Percentiles rank a stretch among this genome's conserved stretches.
phyloP scores from a whole-genome alignment of 2,888 invertebrate genomes.

The Biston betularia region DNA sequence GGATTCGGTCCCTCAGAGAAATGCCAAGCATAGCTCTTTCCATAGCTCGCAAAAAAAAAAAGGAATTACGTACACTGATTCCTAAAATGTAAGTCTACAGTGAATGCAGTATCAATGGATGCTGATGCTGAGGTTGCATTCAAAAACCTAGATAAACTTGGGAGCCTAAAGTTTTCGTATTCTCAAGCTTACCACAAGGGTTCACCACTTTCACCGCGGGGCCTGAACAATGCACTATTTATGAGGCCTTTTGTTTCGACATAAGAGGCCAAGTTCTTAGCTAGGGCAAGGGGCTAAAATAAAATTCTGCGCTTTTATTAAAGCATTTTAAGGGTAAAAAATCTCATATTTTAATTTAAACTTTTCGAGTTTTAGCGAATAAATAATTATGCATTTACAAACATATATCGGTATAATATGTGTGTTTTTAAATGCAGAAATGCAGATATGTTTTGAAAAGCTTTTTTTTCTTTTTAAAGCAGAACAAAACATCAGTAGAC shows the following conservation, averaged over 20 bases:
- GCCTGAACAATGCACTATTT: conserved; percentile 77
- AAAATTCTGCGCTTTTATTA: conserved; percentile 18
- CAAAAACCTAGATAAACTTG: conserved; percentile 64
- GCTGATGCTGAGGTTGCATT: conserved; percentile 25
- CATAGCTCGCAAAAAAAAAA: no score
- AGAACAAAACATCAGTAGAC: no score
- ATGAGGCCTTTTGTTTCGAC: conserved; percentile 71
- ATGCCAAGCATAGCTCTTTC: no score
- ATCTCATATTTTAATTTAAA: no score
- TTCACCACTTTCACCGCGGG: conserved; percentile 52
- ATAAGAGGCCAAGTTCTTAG: conserved; percentile 37
- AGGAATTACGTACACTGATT: background rate
- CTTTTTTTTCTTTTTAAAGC: no score
- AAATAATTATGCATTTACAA: no score
- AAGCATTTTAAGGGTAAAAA: no score
- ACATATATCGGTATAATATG: no score
- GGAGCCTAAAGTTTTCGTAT: background rate
- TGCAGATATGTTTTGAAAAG: no score
- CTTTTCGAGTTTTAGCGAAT: no score
- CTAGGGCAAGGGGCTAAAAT: conserved; percentile 16
- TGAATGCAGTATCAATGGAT: conserved; percentile 18
- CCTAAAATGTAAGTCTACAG: conserved; percentile 34
- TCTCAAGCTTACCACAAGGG: conserved; percentile 41
- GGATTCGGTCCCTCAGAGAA: no score
- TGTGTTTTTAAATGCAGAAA: no score